Evolutionary conservation across 2,797 vertebrate species (phyloP).

Genomic region (Rousettus madagascariensis): DNA sequence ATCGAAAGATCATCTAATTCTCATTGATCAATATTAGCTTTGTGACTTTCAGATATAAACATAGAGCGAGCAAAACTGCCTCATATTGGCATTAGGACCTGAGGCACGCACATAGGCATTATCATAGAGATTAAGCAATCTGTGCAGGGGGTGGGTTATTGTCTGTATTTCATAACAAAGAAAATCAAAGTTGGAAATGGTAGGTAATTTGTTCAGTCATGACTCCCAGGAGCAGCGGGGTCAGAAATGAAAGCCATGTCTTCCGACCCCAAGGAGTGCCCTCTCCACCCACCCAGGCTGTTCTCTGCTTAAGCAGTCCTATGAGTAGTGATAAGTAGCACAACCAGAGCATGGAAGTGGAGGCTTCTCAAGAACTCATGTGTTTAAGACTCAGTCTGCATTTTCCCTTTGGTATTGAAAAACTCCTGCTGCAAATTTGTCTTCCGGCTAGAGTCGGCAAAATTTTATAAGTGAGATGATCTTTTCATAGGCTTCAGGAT

Average conservation of each 20-base stretch:
- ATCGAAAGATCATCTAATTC: neutral
- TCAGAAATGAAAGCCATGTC: neutral
- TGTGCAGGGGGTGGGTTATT: neutral
- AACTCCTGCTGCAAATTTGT: neutral
- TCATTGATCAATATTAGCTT: neutral
- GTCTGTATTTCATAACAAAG: neutral
- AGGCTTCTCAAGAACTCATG: neutral
- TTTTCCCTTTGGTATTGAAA: neutral
- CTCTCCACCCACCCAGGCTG: accelerated
- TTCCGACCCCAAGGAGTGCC: neutral
- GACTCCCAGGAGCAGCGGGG: neutral
- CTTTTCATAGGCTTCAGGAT: neutral
- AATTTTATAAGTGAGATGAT: neutral
- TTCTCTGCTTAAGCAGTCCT: too few relatives aligned
- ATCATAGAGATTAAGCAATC: neutral
- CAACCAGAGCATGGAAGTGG: neutral
- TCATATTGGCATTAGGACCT: neutral
- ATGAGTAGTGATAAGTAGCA: neutral
- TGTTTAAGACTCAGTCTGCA: neutral
- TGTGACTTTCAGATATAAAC: neutral
- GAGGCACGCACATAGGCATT: neutral
- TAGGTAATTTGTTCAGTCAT: neutral
- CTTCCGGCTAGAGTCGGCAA: neutral
- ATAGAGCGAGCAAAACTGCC: neutral
- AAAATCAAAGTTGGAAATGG: neutral